These are phyloP conservation scores for Ecdyonurus torrentis DNA, from an alignment of 2,888 invertebrate species.

Conservation along the genomic window DNA sequence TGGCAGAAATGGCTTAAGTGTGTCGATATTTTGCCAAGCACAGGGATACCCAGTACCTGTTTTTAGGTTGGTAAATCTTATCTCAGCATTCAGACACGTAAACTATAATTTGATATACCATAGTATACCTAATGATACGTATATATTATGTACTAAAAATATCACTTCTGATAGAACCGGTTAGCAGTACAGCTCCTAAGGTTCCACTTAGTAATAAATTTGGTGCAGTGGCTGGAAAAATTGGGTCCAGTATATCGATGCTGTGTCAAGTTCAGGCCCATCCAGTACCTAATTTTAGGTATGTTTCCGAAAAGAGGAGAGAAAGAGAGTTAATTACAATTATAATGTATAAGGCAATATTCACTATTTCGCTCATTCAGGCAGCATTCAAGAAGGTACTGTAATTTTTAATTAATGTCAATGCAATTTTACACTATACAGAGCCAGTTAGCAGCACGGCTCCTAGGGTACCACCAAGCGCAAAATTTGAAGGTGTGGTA, in stretches of 20 bases:
- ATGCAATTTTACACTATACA: too few relatives aligned
- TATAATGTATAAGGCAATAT: too few relatives aligned
- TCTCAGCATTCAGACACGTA: conserved; percentile 36
- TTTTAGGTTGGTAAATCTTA: conserved; percentile 10
- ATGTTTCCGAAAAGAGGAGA: too few relatives aligned
- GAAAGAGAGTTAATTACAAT: too few relatives aligned
- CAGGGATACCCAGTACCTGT: conserved; percentile 24
- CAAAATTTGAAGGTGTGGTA: too few relatives aligned
- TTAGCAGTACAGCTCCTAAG: conserved; percentile 41
- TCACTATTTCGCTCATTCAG: too few relatives aligned
- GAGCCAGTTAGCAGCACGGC: conserved; percentile 18
- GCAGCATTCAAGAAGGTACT: too few relatives aligned
- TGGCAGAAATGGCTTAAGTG: not conserved
- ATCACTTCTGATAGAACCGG: conserved; percentile 29
- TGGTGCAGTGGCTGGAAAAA: conserved; percentile 30
- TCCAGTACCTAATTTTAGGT: conserved; percentile 39
- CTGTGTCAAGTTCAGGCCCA: conserved; percentile 51
- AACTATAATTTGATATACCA: conserved; percentile 5
- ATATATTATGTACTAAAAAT: conserved; percentile 19
- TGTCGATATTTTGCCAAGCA: conserved; percentile 30
- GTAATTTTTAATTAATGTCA: too few relatives aligned
- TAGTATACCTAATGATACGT: conserved; percentile 32
- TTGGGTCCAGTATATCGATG: conserved; percentile 35
- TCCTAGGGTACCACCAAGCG: conserved; percentile 17
- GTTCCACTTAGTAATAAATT: conserved; percentile 41